Base-by-base conservation (phyloP, 1,140 invertebrate genomes). In the Neodiprion fabricii region DNA sequence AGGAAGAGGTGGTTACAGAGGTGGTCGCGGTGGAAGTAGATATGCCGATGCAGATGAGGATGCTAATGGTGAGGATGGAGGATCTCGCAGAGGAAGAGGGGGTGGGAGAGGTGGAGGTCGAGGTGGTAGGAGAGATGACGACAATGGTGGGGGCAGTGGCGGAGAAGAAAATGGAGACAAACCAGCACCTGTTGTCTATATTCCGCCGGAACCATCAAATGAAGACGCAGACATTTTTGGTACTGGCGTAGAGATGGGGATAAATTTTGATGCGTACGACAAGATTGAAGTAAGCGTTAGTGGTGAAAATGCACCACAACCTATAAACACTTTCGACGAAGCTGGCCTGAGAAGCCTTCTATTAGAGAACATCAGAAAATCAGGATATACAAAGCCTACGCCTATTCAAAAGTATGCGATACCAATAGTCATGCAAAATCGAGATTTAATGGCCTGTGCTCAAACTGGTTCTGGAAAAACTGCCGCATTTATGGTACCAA, bases 401-500 rank as follows among this genome's bases (percentile, higher is more conserved):
- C 97, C 98, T 0, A 94, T 99, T 61, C 98, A 99, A 83, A 97
- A 98, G 81, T 89, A 95, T 77, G 92, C 96, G 0, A 93, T 99
- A 68, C 97, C 98, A 0, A 94, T 96, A 14, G 93, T 99, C 61
- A 85, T 93, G 82, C 87, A 75, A 0, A 93, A 93, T 7, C 86
- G 96, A 68, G 98, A 99, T 89, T 80, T 99, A 9, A 99, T 99
- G 97, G 97, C 94, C 0, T 99, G 98, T 86, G 98, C 98, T 0
- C 97, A 99, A 87, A 99, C 98, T 61, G 98, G 98, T 0, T 98
- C 97, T 0, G 98, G 98, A 50, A 99, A 99, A 91, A 98, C 97
- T 12, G 97, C 96, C 5, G 97, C 97, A 0, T 99, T 97, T 82
- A 83, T 99, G 7, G 82, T 99, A 21, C 98, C 98, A 0, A 97